Percentiles rank a stretch among this genome's conserved stretches.
These are phyloP conservation scores for Metalampra italica DNA, from an alignment of 2,888 invertebrate species.

Conservation along the genomic window DNA sequence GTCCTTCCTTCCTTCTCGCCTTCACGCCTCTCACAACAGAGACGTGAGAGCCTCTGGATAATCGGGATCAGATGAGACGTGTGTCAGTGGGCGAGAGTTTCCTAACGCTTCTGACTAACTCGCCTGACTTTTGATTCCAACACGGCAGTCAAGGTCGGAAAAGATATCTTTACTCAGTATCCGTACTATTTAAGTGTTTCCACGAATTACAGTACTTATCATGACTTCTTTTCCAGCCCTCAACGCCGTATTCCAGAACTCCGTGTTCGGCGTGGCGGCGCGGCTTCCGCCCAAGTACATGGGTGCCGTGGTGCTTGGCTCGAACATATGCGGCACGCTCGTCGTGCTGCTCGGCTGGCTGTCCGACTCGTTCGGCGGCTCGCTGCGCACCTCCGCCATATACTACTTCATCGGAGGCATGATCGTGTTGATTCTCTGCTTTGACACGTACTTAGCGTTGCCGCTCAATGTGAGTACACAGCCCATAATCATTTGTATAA, in stretches of 20 bases:
- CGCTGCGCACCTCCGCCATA: constrained; percentile 91
- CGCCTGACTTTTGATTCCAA: too few relatives aligned
- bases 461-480: constrained; percentile 90
- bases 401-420: constrained; percentile 98
- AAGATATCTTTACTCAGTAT: too few relatives aligned
- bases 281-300: constrained; percentile 94
- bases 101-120: too few relatives aligned
- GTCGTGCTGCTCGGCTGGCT: constrained; percentile 87
- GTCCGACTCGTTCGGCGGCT: constrained; percentile 82
- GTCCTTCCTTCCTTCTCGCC: too few relatives aligned
- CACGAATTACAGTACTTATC: too few relatives aligned
- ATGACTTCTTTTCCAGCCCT: constrained; percentile 54
- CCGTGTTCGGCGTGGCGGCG: constrained; percentile 97
- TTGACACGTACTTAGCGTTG: constrained; percentile 97
- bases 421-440: constrained; percentile 92
- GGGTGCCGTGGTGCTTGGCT: constrained; percentile 95
- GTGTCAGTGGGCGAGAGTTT: too few relatives aligned
- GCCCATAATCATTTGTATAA: not conserved
- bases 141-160: too few relatives aligned
- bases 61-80: too few relatives aligned
- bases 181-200: too few relatives aligned
- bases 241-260: constrained; percentile 97
- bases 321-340: constrained; percentile 94
- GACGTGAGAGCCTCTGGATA: too few relatives aligned
- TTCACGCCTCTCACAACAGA: too few relatives aligned